These are phyloP conservation scores for Noctua fimbriata DNA, from an alignment of 2,888 invertebrate species.

Conservation along the genomic window DNA sequence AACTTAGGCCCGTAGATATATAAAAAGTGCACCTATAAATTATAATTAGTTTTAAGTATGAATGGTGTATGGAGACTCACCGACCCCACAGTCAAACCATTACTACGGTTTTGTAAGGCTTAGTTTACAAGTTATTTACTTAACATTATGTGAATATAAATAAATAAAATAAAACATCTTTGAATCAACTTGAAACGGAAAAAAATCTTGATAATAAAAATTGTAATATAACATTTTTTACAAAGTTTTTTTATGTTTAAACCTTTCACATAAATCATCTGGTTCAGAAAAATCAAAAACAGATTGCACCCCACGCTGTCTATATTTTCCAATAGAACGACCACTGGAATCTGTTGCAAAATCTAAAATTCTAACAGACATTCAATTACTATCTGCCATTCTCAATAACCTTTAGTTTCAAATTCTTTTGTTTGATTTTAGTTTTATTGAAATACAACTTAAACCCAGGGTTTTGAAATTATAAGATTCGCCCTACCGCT, in stretches of 20 bases:
- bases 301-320: neutral
- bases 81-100: no score
- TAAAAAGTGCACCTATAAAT: no score
- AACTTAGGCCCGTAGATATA: no score
- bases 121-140: no score
- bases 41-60: no score
- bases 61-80: no score
- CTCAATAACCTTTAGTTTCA: slow-evolving; percentile 21
- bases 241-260: neutral
- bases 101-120: no score
- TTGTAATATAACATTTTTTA: neutral
- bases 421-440: slow-evolving; percentile 12
- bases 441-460: neutral
- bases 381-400: slow-evolving; percentile 33
- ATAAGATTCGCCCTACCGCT: no score
- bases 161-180: neutral
- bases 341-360: slow-evolving; percentile 1
- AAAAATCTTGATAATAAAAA: no score
- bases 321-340: slow-evolving; percentile 16
- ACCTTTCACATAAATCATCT: neutral
- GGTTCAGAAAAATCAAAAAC: neutral
- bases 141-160: no score
- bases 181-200: neutral
- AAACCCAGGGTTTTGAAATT: neutral
- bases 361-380: slow-evolving; percentile 17